Percentiles rank a stretch among this genome's conserved stretches.
These are phyloP conservation scores for Maniola jurtina DNA, from an alignment of 1,140 invertebrate species.

Conservation along the genomic window DNA sequence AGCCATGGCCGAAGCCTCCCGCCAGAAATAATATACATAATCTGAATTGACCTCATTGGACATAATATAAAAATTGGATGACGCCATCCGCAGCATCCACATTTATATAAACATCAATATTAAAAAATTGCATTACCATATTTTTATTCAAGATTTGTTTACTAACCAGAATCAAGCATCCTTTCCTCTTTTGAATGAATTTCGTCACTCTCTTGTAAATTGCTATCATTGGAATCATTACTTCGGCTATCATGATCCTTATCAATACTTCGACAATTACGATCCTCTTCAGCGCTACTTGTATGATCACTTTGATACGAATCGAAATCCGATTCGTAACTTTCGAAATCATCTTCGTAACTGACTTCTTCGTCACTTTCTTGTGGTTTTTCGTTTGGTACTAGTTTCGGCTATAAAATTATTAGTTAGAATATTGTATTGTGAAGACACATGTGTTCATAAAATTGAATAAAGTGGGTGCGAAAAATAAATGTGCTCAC, in stretches of 20 bases:
- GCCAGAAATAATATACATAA: too few relatives aligned
- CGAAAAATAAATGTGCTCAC: too few relatives aligned
- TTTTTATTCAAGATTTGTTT: background rate
- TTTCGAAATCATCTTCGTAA: constrained; percentile 82
- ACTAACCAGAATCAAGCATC: constrained; percentile 83
- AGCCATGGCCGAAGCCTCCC: too few relatives aligned
- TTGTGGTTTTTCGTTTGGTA: constrained; percentile 17
- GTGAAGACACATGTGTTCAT: background rate
- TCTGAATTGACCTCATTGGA: background rate
- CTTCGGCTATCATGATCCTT: constrained; percentile 2
- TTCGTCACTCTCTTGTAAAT: constrained; percentile 28
- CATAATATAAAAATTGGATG: too few relatives aligned
- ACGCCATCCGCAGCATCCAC: background rate
- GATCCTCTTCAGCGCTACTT: constrained; percentile 20
- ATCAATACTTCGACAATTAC: constrained; percentile 18
- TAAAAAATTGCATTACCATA: too few relatives aligned
- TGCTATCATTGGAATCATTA: constrained; percentile 3
- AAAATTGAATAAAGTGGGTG: too few relatives aligned
- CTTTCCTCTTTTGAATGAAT: constrained; percentile 68
- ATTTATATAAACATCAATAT: too few relatives aligned
- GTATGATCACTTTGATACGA: constrained; percentile 59
- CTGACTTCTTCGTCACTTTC: constrained; percentile 58
- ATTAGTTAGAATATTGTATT: background rate
- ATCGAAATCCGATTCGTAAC: constrained; percentile 81
- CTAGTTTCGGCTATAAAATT: background rate